These are phyloP conservation scores for Neoitamus cyanurus DNA, from an alignment of 2,888 invertebrate genomes.

Conservation along the genomic window DNA sequence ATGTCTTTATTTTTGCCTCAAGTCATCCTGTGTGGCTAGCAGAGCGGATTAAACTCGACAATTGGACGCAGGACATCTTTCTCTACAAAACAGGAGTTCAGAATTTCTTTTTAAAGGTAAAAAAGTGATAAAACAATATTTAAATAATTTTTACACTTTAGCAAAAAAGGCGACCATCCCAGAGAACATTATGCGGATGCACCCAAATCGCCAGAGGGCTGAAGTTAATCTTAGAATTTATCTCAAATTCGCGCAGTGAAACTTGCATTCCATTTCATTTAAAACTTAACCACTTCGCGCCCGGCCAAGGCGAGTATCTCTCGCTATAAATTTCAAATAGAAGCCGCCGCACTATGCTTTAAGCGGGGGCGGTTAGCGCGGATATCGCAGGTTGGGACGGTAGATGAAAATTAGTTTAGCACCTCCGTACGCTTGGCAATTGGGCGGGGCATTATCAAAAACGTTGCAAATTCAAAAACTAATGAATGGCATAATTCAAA, in stretches of 20 bases:
- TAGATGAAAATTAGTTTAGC: slow-evolving; percentile 1
- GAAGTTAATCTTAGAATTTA: background rate
- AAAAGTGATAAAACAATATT: no score
- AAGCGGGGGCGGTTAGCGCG: background rate
- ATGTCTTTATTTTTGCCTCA: no score
- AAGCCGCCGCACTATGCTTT: background rate
- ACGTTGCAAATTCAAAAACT: background rate
- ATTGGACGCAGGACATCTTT: no score
- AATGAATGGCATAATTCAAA: slow-evolving; percentile 40
- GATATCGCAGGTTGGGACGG: background rate
- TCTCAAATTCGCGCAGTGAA: background rate
- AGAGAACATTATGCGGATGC: background rate
- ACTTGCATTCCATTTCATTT: slow-evolving; percentile 15
- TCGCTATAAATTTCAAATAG: background rate
- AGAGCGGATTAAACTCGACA: no score
- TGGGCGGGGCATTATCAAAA: background rate
- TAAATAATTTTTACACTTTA: no score
- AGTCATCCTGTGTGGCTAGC: no score
- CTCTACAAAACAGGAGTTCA: no score
- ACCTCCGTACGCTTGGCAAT: background rate
- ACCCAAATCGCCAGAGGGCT: background rate
- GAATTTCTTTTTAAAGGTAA: no score
- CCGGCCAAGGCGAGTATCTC: background rate
- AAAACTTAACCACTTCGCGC: background rate
- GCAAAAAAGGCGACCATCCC: background rate